phyloP scores from a whole-genome alignment of 23 tunicate genomes.

The Ciona savignyi region DNA sequence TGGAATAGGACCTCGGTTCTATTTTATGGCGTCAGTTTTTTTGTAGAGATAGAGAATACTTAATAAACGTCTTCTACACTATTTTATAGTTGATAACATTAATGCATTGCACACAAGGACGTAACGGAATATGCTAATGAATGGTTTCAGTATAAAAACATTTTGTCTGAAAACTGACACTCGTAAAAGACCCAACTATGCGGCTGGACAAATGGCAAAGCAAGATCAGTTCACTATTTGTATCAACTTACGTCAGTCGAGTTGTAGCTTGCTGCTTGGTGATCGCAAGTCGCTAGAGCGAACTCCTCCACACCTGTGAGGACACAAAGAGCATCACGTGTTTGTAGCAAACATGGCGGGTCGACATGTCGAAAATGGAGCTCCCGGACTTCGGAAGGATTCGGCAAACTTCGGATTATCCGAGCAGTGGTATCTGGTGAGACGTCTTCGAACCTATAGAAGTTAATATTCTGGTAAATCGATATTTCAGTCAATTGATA shows the following conservation, averaged over 20 bases:
- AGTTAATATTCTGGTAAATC: background rate
- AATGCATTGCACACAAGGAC: too few relatives aligned
- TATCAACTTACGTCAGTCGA: constrained; percentile 13
- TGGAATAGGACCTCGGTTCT: too few relatives aligned
- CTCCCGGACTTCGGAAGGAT: constrained; percentile 11
- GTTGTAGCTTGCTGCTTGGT: constrained; percentile 7
- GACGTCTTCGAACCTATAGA: constrained; percentile 32
- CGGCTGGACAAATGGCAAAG: background rate
- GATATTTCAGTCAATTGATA: background rate
- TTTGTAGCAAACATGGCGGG: constrained; percentile 5
- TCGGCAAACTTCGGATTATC: constrained; percentile 9
- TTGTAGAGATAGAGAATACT: too few relatives aligned
- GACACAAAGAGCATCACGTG: constrained; percentile 1
- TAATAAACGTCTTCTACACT: background rate
- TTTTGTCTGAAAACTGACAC: constrained; percentile 1
- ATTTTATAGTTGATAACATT: background rate
- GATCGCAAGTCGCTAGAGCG: constrained; percentile 11
- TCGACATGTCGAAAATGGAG: constrained; percentile 17
- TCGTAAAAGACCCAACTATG: background rate
- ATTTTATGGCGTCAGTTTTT: too few relatives aligned
- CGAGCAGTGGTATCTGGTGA: background rate
- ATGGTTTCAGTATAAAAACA: background rate
- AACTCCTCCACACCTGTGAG: constrained; percentile 24
- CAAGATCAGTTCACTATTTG: too few relatives aligned
- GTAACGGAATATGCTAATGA: too few relatives aligned